phyloP scores from a whole-genome alignment of 2,113 vertebrate species.

The Onychostoma macrolepis region DNA sequence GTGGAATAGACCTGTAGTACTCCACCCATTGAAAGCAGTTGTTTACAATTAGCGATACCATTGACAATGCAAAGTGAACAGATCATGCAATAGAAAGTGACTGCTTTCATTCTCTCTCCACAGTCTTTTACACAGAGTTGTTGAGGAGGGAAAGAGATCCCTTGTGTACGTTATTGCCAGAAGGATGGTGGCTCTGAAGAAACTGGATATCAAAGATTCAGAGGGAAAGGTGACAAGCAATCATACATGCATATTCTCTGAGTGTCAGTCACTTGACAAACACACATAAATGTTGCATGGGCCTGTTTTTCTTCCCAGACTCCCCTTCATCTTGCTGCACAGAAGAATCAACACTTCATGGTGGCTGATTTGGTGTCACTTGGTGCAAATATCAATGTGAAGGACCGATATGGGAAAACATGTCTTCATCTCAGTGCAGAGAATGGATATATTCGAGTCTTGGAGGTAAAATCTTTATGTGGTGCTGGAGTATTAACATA shows the following conservation, averaged over 20 bases:
- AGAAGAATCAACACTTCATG: constrained; percentile 84
- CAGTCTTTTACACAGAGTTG: constrained; percentile 81
- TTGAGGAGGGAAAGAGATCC: constrained; percentile 77
- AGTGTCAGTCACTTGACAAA: neutral
- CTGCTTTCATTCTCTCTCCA: constrained; percentile 11
- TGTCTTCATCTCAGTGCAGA: constrained; percentile 84
- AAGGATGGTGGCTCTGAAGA: constrained; percentile 73
- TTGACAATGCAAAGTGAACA: neutral
- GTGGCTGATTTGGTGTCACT: constrained; percentile 80
- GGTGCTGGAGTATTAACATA: neutral
- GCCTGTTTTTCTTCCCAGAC: constrained; percentile 70
- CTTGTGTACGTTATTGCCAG: constrained; percentile 76
- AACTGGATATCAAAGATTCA: constrained; percentile 78
- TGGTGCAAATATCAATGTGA: constrained; percentile 78
- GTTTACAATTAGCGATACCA: neutral
- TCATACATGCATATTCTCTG: constrained; percentile 16
- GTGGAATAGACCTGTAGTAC: neutral
- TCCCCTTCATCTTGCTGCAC: constrained; percentile 81
- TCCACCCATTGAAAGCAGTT: neutral
- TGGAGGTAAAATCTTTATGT: constrained; percentile 72
- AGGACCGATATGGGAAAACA: constrained; percentile 76
- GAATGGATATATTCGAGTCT: constrained; percentile 79
- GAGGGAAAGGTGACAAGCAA: constrained; percentile 75
- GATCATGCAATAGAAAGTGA: neutral
- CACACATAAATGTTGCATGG: neutral